Conservation (phyloP, 2,113 vertebrate species). For the Pantherophis guttatus region DNA sequence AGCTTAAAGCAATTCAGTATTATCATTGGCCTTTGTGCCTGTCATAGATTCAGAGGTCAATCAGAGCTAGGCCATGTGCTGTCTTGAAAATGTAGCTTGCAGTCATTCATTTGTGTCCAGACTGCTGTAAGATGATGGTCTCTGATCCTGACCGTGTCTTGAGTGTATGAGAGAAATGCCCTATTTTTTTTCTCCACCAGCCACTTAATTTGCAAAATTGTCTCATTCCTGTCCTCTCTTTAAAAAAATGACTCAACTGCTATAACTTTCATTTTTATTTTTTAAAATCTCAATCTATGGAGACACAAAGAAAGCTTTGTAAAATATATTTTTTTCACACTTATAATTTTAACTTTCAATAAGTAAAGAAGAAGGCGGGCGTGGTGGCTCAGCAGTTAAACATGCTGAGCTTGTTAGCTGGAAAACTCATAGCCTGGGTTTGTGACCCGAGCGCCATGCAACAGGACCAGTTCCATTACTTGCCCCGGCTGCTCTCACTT, state of each 20-base stretch:
- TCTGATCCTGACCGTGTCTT: background rate
- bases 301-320: background rate
- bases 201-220: background rate
- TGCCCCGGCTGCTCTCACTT: too few relatives aligned
- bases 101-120: background rate
- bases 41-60: background rate
- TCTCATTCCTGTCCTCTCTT: background rate
- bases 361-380: too few relatives aligned
- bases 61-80: background rate
- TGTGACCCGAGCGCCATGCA: too few relatives aligned
- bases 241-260: background rate
- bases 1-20: background rate
- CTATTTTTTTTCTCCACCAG: background rate
- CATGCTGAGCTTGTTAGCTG: too few relatives aligned
- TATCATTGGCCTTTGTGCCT: background rate
- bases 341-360: too few relatives aligned
- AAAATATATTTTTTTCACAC: too few relatives aligned
- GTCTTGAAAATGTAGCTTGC: background rate
- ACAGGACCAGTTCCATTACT: too few relatives aligned
- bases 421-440: too few relatives aligned
- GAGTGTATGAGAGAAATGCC: background rate
- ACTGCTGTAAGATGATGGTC: background rate
- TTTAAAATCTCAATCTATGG: background rate
- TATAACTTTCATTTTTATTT: background rate
- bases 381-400: too few relatives aligned